Conservation (phyloP, 2,888 invertebrate species). For the Agrochola lychnidis region DNA sequence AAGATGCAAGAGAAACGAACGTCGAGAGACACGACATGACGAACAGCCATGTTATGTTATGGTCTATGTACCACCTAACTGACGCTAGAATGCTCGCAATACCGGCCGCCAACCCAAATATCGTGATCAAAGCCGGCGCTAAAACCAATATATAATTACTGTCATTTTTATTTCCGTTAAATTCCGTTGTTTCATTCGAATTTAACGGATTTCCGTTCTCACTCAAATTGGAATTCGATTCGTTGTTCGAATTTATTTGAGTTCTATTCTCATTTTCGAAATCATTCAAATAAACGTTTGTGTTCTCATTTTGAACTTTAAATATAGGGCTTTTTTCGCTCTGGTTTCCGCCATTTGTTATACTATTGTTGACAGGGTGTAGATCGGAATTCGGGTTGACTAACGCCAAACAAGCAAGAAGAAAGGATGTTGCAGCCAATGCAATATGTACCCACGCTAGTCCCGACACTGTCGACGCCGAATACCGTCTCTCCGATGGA, state of each 20-base stretch:
- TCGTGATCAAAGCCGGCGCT: constrained; percentile 87
- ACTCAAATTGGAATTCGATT: constrained; percentile 61
- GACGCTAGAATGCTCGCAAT: constrained; percentile 91
- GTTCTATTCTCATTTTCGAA: constrained; percentile 54
- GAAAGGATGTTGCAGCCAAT: constrained; percentile 90
- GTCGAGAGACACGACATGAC: constrained; percentile 89
- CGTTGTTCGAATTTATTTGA: constrained; percentile 50
- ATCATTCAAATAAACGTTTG: constrained; percentile 40
- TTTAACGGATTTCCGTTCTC: constrained; percentile 50
- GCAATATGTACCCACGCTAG: constrained; percentile 92
- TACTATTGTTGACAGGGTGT: constrained; percentile 52
- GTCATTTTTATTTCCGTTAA: constrained; percentile 64
- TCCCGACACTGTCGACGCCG: constrained; percentile 92
- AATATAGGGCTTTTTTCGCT: constrained; percentile 37
- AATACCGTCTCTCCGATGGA: constrained; percentile 92
- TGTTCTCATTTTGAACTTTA: constrained; percentile 36
- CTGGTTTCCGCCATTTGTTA: constrained; percentile 33
- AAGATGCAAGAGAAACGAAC: constrained; percentile 85
- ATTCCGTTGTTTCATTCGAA: constrained; percentile 56
- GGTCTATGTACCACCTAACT: constrained; percentile 92
- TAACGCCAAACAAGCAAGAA: constrained; percentile 90
- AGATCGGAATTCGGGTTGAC: constrained; percentile 77
- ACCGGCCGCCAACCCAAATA: constrained; percentile 89
- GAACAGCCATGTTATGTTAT: constrained; percentile 92
- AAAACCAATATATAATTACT: constrained; percentile 81